Base-by-base conservation (phyloP, 2,888 invertebrate genomes). In the Pseudeuparius sepicola region DNA sequence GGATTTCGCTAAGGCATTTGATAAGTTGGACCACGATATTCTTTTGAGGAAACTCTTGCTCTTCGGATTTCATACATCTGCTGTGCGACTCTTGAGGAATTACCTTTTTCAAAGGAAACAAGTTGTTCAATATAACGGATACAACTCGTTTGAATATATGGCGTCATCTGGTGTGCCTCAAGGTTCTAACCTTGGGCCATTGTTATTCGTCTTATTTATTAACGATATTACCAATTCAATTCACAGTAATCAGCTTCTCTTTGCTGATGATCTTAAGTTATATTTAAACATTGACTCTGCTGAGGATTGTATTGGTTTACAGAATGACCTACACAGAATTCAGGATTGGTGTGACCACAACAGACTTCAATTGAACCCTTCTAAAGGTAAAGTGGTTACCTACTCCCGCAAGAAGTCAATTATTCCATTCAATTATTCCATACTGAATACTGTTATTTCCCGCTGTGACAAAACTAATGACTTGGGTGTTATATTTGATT, bases 401-500 rank as follows among this genome's bases (percentile, higher is more conserved):
- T 25, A 16, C 17, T 20, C 31, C 23, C 20, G 31, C 14, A 31
- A 14, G 10, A 12, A 12, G 18, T 10, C 14, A 5, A 5, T 17
- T 9, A 30, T 16, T 17, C 16, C 7, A 16, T 30, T 10, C 18
- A 18, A 30, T 13, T 17, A 17, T 30, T 16, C 13, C n/a, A 30
- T 30, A 3, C 15, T 13, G 15, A 27, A 28, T 15, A 16, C 13
- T 11, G 11, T 23, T 15, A 28, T 37, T 11, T 14, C 23, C 17
- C 12, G 34, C n/a, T 20, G 15, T 17, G 33, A 37, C 15, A 30
- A 35, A 23, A 26, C 29, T 27, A 35, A 24, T 14, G 34, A 37
- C 24, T 31, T 41, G 10, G 40, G 42, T 16, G 30, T 43, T 10
- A 27, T 29, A n/a, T 43, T 41, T 29, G 37, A 39, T 26, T 34